Conservation (phyloP, 2,888 invertebrate genomes). For the Heliconius erato region DNA sequence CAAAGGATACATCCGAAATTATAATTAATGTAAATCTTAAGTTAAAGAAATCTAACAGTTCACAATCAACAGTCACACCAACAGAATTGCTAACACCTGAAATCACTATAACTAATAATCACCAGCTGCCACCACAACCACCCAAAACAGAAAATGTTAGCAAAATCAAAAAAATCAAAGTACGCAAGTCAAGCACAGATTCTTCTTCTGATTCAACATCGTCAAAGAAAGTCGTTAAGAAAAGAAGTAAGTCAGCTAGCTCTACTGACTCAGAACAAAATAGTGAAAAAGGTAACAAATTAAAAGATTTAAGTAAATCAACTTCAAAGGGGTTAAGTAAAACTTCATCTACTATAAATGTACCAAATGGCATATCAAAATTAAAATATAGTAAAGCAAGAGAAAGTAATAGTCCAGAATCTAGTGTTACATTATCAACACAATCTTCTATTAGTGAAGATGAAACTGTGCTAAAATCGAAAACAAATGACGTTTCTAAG, state of each 20-base stretch:
- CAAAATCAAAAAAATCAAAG: slow-evolving; percentile 76
- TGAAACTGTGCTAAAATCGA: slow-evolving; percentile 71
- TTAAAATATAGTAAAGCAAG: slow-evolving; percentile 75
- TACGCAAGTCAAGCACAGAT: slow-evolving; percentile 74
- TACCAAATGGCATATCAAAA: slow-evolving; percentile 68
- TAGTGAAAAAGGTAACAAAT: slow-evolving; percentile 62
- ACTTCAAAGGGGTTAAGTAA: slow-evolving; percentile 63
- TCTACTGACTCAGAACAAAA: slow-evolving; percentile 78
- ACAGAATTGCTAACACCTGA: slow-evolving; percentile 76
- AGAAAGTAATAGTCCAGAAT: slow-evolving; percentile 79
- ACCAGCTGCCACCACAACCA: slow-evolving; percentile 81
- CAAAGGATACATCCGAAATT: slow-evolving; percentile 77
- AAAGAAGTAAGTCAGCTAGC: slow-evolving; percentile 78
- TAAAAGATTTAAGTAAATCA: slow-evolving; percentile 50
- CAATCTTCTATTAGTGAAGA: slow-evolving; percentile 83
- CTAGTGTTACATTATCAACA: slow-evolving; percentile 83
- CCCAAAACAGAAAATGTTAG: slow-evolving; percentile 75
- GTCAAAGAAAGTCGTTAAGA: slow-evolving; percentile 77
- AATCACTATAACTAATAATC: slow-evolving; percentile 76
- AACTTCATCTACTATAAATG: slow-evolving; percentile 63
- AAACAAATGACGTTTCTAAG: slow-evolving; percentile 77
- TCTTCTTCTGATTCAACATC: slow-evolving; percentile 72
- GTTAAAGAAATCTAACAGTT: slow-evolving; percentile 75
- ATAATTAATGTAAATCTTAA: slow-evolving; percentile 81
- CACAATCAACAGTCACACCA: slow-evolving; percentile 56